phyloP scores from a whole-genome alignment of 2,113 vertebrate genomes.

The Agapornis roseicollis region DNA sequence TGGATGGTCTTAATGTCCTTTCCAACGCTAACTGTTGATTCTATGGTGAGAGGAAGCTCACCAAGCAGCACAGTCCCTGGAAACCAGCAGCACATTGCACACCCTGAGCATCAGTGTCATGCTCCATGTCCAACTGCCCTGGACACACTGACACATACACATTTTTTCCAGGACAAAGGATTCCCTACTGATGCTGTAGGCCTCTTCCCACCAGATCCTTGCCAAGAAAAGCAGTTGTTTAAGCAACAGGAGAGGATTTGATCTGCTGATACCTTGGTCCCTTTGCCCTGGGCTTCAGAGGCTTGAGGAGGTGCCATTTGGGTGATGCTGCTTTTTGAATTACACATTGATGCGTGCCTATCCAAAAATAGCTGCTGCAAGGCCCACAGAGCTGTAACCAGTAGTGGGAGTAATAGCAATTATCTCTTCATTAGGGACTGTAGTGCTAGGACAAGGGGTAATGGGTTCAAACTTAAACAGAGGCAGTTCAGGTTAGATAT shows the following conservation, averaged over 20 bases:
- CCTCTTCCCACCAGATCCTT: neutral
- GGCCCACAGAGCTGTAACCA: neutral
- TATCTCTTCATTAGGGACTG: no score
- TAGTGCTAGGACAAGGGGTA: no score
- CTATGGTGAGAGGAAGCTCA: neutral
- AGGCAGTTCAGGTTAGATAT: no score
- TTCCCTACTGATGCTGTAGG: neutral
- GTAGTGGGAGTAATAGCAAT: neutral
- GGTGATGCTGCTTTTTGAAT: neutral
- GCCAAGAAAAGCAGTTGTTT: constrained; percentile 6
- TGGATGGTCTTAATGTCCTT: neutral
- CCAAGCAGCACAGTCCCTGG: accelerated
- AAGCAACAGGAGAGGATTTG: neutral
- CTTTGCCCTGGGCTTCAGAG: neutral
- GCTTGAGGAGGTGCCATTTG: neutral
- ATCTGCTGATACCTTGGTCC: neutral
- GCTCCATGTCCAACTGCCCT: neutral
- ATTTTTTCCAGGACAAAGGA: neutral
- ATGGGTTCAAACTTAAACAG: no score
- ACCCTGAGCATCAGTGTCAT: neutral
- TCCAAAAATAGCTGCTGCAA: neutral
- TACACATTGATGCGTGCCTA: neutral
- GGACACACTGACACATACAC: neutral
- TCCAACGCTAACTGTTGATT: neutral
- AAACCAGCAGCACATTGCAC: neutral